Base-by-base conservation (phyloP, 2,797 vertebrate species). In the Salarias fasciatus region DNA sequence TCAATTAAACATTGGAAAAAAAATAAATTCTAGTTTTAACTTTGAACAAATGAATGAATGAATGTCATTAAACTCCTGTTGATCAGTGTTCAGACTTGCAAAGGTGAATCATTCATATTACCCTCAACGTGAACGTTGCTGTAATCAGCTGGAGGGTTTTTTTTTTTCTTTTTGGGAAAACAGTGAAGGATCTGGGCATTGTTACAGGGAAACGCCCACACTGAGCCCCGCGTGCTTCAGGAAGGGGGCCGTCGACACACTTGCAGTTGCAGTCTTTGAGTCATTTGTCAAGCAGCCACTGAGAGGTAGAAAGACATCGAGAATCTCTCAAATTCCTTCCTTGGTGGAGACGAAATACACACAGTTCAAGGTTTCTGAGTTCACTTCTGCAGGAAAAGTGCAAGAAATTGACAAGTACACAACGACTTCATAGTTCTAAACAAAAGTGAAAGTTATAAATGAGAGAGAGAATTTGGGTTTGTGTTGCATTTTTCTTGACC, bases 181-280 rank as follows among this genome's bases (percentile, higher is more conserved):
- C 45, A 43, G 38, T 51, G 48, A 69, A 58, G 84, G 75, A 89
- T 83, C 65, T 59, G 69, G 71, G 67, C 77, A 84, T 77, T 82
- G 86, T 88, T 84, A 44, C 53, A 75, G 72, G 6, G 62, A 71
- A 71, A 73, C 77, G 82, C 88, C 84, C 72, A 83, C 82, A 67
- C 52, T 35, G 57, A 78, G 63, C 29, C 63, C 76, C 64, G 79
- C 74, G 75, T 84, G 72, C 84, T 77, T 84, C 42, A 43, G 68
- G 37, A 47, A 75, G 84, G 76, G 80, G 83, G 81, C 60, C 43
- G 78, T 31, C 47, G 40, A 59, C 13, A 52, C 53, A 61, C 50
- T 37, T 14, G 14, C 52, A 67, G 43, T 36, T 13, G 63, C n/a
- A n/a, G n/a, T n/a, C n/a, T n/a, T n/a, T n/a, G n/a, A n/a, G 49